Evolutionary conservation across 2,888 invertebrate genomes (phyloP).

Genomic region (Yponomeuta plumbellus): DNA sequence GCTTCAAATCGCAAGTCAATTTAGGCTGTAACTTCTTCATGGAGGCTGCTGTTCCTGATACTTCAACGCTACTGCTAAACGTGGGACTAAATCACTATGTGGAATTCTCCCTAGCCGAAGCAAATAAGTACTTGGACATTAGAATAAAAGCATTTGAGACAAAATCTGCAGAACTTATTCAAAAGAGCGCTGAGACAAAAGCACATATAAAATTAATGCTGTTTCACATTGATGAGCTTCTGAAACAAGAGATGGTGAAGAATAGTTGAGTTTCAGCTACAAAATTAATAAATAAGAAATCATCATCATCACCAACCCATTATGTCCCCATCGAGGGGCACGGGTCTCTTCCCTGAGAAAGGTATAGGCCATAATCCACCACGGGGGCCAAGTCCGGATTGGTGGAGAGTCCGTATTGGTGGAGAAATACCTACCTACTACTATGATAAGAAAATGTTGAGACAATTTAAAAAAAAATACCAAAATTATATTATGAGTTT

Average conservation of each 20-base stretch:
- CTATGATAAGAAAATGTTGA: background rate
- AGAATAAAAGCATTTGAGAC: conserved; percentile 80
- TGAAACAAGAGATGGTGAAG: conserved; percentile 33
- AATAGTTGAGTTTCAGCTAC: too few species aligned
- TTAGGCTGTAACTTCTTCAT: conserved; percentile 91
- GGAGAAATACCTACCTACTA: too few species aligned
- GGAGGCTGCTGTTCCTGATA: conserved; percentile 83
- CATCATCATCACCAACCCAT: too few species aligned
- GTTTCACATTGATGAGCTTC: conserved; percentile 80
- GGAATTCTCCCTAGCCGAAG: conserved; percentile 84
- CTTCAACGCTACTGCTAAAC: conserved; percentile 81
- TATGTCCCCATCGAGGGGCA: too few species aligned
- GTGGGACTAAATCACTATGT: conserved; percentile 86
- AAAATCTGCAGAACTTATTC: conserved; percentile 78
- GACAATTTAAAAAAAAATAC: too few species aligned
- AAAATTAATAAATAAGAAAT: background rate
- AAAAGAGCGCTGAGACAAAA: conserved; percentile 82
- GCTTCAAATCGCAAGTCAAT: conserved; percentile 78
- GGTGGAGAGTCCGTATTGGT: too few species aligned
- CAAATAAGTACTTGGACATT: conserved; percentile 81
- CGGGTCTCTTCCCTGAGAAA: too few species aligned
- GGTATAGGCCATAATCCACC: too few species aligned
- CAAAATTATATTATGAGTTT: too few species aligned
- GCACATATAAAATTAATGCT: conserved; percentile 87
- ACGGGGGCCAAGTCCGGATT: too few species aligned